Conservation (phyloP, 1,140 invertebrate genomes). For the Aphelenchoides avenae region DNA sequence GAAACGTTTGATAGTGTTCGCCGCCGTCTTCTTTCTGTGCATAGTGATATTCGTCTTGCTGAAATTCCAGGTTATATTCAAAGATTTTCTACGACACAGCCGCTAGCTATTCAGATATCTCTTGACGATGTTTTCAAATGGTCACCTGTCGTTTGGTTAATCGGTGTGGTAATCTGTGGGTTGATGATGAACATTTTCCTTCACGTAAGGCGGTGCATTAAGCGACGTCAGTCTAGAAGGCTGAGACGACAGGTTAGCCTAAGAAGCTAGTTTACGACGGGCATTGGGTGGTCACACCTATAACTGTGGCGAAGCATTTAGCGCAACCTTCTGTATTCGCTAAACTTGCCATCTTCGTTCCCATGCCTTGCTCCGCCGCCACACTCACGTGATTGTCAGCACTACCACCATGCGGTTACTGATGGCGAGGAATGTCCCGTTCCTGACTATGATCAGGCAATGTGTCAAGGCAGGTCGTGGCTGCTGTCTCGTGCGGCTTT, state of each 20-base stretch:
- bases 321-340: conserved; percentile 35
- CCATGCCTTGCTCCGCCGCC: conserved; percentile 31
- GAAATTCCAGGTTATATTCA: too few species aligned
- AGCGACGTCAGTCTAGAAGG: conserved; percentile 13
- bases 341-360: conserved; percentile 29
- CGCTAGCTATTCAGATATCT: conserved; percentile 33
- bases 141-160: conserved; percentile 35
- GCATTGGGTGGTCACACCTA: neutral
- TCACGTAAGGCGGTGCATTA: conserved; percentile 26
- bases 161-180: conserved; percentile 28
- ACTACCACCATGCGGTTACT: too few species aligned
- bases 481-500: too few species aligned
- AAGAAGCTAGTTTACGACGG: too few species aligned
- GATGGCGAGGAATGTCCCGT: too few species aligned
- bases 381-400: too few species aligned
- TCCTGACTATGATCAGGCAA: too few species aligned
- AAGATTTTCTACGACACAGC: too few species aligned
- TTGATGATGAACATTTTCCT: conserved; percentile 33
- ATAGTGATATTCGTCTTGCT: too few species aligned
- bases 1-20: too few species aligned
- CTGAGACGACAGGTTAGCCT: conserved; percentile 16
- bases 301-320: conserved; percentile 14
- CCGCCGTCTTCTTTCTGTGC: too few species aligned
- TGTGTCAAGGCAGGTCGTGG: too few species aligned
- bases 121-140: conserved; percentile 37